Evolutionary conservation across 2,797 vertebrate species (phyloP), one percentile per base, ranked within the genome.

Genomic region (Syncerus caffer): DNA sequence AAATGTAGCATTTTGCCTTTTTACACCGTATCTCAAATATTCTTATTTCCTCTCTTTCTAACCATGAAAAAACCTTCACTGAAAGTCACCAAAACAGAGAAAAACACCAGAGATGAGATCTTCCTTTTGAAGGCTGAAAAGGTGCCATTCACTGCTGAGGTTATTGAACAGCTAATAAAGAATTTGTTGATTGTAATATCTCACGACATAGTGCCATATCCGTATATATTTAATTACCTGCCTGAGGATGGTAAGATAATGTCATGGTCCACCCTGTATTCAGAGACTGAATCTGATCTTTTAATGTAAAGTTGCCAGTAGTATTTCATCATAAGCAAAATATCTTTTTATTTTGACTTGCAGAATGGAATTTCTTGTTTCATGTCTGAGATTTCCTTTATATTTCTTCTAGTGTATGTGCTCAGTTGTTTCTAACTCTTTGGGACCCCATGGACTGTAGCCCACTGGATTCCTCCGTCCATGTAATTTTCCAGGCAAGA

Each of bases 361-460:
- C 93, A 96, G 95, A 92, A 96, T 98, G 88, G 83, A 94, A 51
- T 76, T 96, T 92, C 98, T 98, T 97, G 96, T 97, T 97, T 98
- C 95, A 29, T 89, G 97, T 98, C 90, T 98, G 95, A 80, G 29
- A 96, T 98, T 98, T 97, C 96, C 97, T 98, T 98, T 97, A 95
- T 92, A 97, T 98, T 98, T 97, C 98, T 74, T 42, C 34, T 45
- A 74, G 34, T 42, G 64, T 38, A 38, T 38, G 64, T 42, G 34
- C 11, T 74, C 67, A 74, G 67, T 74, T 25, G 19, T 25, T 25
- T 74, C 34, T 74, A 23, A 25, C 34, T 42, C 34, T 74, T 74
- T 74, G 67, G 34, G 21, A 42, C 11, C 34, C 38, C 34, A 3
- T 25, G 11, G 67, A 74, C 9, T 31, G 27, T 31, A 79, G 6